These are phyloP conservation scores for Rostratula benghalensis DNA, from an alignment of 2,113 vertebrate genomes.

Conservation along the genomic window DNA sequence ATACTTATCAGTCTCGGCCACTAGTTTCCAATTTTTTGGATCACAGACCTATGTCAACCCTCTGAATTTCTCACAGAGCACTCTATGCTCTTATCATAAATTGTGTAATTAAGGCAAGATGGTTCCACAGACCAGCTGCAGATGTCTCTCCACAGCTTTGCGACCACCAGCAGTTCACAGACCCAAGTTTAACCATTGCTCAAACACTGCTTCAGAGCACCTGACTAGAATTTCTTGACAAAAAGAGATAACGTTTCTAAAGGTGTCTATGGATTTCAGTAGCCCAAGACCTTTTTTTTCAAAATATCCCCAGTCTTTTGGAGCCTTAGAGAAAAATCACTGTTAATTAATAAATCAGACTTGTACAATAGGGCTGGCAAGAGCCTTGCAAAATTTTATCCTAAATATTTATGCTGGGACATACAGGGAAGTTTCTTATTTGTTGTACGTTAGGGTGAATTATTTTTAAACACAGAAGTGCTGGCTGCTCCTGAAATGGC, in stretches of 20 bases:
- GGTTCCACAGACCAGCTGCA: slow-evolving; percentile 49
- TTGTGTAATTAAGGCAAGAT: slow-evolving; percentile 66
- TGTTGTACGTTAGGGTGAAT: background rate
- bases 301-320: background rate
- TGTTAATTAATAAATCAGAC: background rate
- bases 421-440: background rate
- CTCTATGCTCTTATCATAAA: slow-evolving; percentile 60
- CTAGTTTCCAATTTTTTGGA: slow-evolving; percentile 69
- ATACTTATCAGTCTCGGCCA: slow-evolving; percentile 43
- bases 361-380: background rate
- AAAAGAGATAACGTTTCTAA: background rate
- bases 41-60: slow-evolving; percentile 62
- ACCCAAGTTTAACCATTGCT: background rate
- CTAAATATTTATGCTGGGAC: background rate
- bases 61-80: slow-evolving; percentile 58
- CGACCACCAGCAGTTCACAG: slow-evolving; percentile 53
- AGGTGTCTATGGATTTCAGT: background rate
- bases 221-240: background rate
- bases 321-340: background rate
- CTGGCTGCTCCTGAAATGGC: background rate
- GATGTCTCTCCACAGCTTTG: slow-evolving; percentile 30
- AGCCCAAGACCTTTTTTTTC: background rate
- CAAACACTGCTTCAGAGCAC: background rate
- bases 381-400: background rate
- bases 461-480: background rate